Evolutionary conservation across 1,140 invertebrate genomes (phyloP), one percentile per base, ranked within the genome.

Genomic region (Dreissena rostriformis): DNA sequence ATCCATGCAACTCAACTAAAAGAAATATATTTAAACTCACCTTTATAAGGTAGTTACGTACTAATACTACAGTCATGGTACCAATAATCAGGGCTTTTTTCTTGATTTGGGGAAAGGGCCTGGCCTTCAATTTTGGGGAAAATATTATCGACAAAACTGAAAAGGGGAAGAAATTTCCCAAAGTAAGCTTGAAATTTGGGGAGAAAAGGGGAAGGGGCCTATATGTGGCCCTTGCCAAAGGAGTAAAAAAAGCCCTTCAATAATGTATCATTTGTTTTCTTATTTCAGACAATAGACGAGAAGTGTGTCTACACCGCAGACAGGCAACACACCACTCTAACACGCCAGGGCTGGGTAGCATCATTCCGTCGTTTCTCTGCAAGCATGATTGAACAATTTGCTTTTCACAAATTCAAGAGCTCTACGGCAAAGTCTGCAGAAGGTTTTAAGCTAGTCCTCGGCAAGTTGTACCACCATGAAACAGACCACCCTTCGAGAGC

Each of bases 211-310:
- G n/a, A n/a, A n/a, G n/a, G n/a, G n/a, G n/a, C n/a, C n/a, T n/a
- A n/a, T n/a, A n/a, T n/a, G n/a, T n/a, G n/a, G n/a, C n/a, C n/a
- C n/a, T n/a, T n/a, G n/a, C n/a, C n/a, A n/a, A n/a, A n/a, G n/a
- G 19, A 57, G 53, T 12, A 57, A 57, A 57, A 12, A 57, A 57
- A 57, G 19, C 53, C 12, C 53, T 57, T 57, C 19, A 57, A 57
- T 57, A 57, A 61, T 61, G 4, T 2, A 61, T 61, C 2, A 61
- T n/a, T 6, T 2, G 12, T 61, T 61, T 61, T n/a, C 22, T 39
- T 39, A 39, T 61, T 61, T 61, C 57, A 61, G 57, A 61, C 57
- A 61, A 11, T 61, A n/a, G 57, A 61, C 12, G 57, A 61, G 57
- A 61, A 61, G 57, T 61, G 57, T 61, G 57, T 61, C 12, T 61